Evolutionary conservation across 2,888 invertebrate genomes (phyloP).

Genomic region (Hermaeophaga mercurialis): DNA sequence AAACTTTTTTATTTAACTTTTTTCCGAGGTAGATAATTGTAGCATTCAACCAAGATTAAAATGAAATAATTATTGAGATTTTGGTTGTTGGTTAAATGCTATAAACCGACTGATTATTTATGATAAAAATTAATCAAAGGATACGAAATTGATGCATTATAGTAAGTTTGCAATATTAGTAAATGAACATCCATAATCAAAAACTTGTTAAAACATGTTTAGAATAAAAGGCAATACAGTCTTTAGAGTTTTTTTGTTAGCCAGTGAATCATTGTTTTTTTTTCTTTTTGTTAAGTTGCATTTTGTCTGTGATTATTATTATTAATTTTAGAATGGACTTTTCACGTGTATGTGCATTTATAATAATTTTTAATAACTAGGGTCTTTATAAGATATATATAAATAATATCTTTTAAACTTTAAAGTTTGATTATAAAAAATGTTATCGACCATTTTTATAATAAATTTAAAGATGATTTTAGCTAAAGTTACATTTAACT

Average conservation of each 20-base stretch:
- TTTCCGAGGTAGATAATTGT: conserved; percentile 17
- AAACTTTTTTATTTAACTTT: no score
- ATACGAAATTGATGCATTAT: conserved; percentile 30
- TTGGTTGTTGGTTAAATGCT: conserved; percentile 38
- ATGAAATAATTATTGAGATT: conserved; percentile 7
- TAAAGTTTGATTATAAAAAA: no score
- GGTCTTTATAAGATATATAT: no score
- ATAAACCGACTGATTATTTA: conserved; percentile 34
- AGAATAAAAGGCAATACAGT: conserved; percentile 34
- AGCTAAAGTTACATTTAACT: no score
- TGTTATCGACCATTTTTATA: no score
- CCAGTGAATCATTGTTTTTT: conserved; percentile 25
- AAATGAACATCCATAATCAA: conserved; percentile 37
- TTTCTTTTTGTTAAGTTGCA: conserved; percentile 32
- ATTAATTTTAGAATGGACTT: conserved; percentile 28
- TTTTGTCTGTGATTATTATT: conserved; percentile 34
- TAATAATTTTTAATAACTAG: no score
- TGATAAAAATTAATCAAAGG: conserved; percentile 31
- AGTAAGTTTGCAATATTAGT: conserved; percentile 36
- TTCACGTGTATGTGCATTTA: neutral
- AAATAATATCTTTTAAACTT: neutral
- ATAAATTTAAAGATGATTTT: no score
- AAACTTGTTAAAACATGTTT: conserved; percentile 20
- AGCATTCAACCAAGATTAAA: conserved; percentile 32
- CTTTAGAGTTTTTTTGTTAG: conserved; percentile 25